These are phyloP conservation scores for Aleadryas rufinucha DNA, from an alignment of 2,113 vertebrate species.

Conservation along the genomic window DNA sequence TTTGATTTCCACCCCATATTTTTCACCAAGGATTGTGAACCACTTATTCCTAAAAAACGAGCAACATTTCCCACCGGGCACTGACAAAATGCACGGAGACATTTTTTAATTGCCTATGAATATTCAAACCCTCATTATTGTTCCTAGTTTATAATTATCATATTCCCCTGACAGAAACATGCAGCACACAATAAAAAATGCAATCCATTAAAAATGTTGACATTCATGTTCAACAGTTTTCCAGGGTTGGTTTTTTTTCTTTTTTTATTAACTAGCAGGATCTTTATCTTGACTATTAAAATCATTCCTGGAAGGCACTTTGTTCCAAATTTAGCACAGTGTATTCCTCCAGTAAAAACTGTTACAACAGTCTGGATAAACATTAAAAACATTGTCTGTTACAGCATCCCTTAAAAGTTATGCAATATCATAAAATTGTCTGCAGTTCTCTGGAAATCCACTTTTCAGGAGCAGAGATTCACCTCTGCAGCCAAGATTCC, in stretches of 20 bases:
- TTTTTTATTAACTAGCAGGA: background rate
- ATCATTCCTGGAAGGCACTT: background rate
- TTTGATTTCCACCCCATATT: background rate
- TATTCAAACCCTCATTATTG: slow-evolving; percentile 78
- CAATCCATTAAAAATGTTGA: slow-evolving; percentile 66
- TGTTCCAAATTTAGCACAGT: background rate
- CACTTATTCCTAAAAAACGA: slow-evolving; percentile 68
- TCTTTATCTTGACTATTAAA: background rate
- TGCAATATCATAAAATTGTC: background rate
- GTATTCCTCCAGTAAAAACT: background rate
- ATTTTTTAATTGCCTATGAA: slow-evolving; percentile 77
- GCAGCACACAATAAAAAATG: slow-evolving; percentile 58
- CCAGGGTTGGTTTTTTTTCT: background rate
- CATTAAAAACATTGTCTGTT: background rate
- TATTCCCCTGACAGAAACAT: slow-evolving; percentile 68
- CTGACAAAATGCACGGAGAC: slow-evolving; percentile 65
- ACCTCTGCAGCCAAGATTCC: background rate
- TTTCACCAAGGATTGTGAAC: slow-evolving; percentile 46
- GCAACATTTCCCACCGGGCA: slow-evolving; percentile 58
- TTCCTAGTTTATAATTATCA: slow-evolving; percentile 67
- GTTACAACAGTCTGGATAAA: background rate
- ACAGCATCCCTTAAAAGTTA: background rate
- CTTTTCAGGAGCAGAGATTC: background rate
- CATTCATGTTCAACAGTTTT: slow-evolving; percentile 51
- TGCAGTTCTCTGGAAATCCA: background rate